Conservation (phyloP, 2,797 vertebrate species). For the Propithecus deckenii region DNA sequence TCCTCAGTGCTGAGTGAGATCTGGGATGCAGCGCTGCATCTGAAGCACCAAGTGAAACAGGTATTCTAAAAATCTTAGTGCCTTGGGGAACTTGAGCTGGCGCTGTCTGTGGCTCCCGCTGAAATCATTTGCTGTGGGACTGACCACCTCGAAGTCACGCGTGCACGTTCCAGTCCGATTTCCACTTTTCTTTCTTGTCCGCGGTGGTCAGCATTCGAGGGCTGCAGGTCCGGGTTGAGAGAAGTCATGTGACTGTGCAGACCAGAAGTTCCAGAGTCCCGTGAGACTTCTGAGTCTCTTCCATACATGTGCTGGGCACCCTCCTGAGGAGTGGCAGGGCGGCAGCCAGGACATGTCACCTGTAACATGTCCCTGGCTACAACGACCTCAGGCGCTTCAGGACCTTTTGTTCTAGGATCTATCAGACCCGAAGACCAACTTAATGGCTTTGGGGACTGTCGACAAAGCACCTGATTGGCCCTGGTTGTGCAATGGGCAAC, state of each 20-base stretch:
- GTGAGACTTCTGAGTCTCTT: slow-evolving; percentile 87
- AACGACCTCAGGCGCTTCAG: neutral
- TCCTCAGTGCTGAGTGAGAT: slow-evolving; percentile 91
- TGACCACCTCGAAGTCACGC: slow-evolving; percentile 90
- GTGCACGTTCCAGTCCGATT: slow-evolving; percentile 89
- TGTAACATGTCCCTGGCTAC: slow-evolving; percentile 86
- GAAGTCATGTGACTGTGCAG: slow-evolving; percentile 96
- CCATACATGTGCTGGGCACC: slow-evolving; percentile 90
- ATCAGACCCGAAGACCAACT: neutral
- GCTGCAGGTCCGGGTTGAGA: slow-evolving; percentile 94
- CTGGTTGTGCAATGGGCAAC: neutral
- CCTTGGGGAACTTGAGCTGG: slow-evolving; percentile 88
- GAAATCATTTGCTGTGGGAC: slow-evolving; percentile 90
- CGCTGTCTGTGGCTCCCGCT: slow-evolving; percentile 91
- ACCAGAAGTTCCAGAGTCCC: slow-evolving; percentile 88
- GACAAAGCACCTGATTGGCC: too few relatives aligned
- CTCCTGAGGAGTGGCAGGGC: neutral
- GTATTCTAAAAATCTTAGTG: slow-evolving; percentile 89
- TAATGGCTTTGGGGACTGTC: neutral
- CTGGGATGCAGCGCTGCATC: slow-evolving; percentile 88
- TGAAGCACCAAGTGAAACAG: slow-evolving; percentile 85
- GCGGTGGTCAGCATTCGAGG: slow-evolving; percentile 90
- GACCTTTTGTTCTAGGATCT: neutral
- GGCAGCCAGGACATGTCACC: slow-evolving; percentile 90
- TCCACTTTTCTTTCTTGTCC: slow-evolving; percentile 93